Conservation (phyloP, 2,797 vertebrate genomes). For the Glossophaga mutica region DNA sequence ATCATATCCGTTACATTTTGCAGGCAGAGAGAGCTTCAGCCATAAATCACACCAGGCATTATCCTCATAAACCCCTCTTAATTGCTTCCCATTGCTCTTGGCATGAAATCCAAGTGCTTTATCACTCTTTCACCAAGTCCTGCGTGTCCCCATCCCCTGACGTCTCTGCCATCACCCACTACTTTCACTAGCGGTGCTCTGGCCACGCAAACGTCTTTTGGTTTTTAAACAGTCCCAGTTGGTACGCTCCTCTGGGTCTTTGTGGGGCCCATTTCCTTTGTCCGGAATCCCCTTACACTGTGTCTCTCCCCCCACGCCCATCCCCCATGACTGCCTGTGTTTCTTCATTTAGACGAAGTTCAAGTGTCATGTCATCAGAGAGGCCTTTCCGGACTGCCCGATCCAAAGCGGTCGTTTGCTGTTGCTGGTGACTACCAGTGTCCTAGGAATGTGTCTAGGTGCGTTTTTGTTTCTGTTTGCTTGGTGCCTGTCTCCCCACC, state of each 20-base stretch:
- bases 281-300: background rate
- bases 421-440: background rate
- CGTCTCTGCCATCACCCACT: too few relatives aligned
- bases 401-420: background rate
- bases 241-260: background rate
- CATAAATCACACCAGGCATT: background rate
- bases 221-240: background rate
- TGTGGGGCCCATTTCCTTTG: background rate
- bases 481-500: background rate
- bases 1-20: background rate
- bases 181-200: background rate
- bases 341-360: background rate
- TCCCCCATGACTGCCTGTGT: background rate
- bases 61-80: background rate
- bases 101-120: constrained; percentile 12
- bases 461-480: background rate
- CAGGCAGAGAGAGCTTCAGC: background rate
- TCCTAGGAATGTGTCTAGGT: background rate
- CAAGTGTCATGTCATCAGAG: background rate
- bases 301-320: too few relatives aligned
- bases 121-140: background rate
- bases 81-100: constrained; percentile 28
- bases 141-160: background rate
- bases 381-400: background rate
- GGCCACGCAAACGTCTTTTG: background rate